phyloP scores from a whole-genome alignment of 2,888 invertebrate genomes.

The Anticlea derivata region DNA sequence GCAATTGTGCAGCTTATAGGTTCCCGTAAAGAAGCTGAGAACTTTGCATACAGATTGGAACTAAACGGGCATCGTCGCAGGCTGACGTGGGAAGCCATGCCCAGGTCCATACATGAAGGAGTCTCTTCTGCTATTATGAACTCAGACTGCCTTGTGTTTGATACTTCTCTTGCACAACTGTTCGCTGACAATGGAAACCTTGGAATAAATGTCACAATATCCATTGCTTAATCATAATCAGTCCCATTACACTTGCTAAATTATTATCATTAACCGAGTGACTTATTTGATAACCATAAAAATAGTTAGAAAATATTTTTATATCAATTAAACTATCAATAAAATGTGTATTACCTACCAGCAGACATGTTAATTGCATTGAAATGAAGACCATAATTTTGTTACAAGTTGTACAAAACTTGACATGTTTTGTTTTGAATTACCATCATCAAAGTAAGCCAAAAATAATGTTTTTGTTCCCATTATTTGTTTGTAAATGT shows the following conservation, averaged over 20 bases:
- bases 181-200: conserved; percentile 99
- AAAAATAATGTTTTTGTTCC: conserved; percentile 67
- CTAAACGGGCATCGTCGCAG: conserved; percentile 97
- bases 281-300: conserved; percentile 50
- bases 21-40: conserved; percentile 98
- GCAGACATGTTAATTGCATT: conserved; percentile 21
- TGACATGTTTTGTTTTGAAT: conserved; percentile 44
- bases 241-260: conserved; percentile 41
- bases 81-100: conserved; percentile 99
- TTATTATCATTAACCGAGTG: conserved; percentile 38
- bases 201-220: conserved; percentile 99
- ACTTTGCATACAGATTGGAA: conserved; percentile 99
- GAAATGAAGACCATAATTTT: conserved; percentile 46
- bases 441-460: conserved; percentile 68
- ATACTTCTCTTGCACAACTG: conserved; percentile 98
- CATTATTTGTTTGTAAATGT: conserved; percentile 67
- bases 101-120: conserved; percentile 99
- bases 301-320: conserved; percentile 48
- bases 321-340: conserved; percentile 48
- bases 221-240: conserved; percentile 89
- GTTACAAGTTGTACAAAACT: conserved; percentile 45
- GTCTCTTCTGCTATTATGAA: conserved; percentile 98
- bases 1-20: conserved; percentile 99
- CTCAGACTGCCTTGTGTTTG: conserved; percentile 99
- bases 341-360: conserved; percentile 13